These are phyloP conservation scores for Mirounga angustirostris DNA, from an alignment of 2,113 vertebrate species.

Conservation along the genomic window DNA sequence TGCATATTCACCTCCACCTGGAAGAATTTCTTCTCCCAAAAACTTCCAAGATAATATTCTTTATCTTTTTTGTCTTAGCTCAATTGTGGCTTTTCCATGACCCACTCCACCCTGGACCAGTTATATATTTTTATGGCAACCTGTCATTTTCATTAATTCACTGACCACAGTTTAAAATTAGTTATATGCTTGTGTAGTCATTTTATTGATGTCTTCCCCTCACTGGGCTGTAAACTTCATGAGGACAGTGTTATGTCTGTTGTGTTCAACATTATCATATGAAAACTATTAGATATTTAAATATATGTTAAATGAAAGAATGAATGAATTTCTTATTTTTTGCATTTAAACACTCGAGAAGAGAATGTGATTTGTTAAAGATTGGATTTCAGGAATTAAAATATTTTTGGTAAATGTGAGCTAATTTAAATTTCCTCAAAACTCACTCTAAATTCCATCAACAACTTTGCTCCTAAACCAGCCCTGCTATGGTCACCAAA, in stretches of 20 bases:
- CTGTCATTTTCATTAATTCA: not conserved
- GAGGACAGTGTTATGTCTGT: not conserved
- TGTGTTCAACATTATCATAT: not conserved
- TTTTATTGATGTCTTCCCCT: not conserved
- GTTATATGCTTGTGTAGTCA: not conserved
- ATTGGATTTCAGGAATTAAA: not conserved
- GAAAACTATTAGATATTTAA: not conserved
- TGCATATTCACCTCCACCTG: not conserved
- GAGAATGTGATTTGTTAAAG: not conserved
- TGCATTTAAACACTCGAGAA: not conserved
- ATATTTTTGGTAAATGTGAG: not conserved
- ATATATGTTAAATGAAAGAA: not conserved
- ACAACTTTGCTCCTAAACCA: not conserved
- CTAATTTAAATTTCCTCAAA: not conserved
- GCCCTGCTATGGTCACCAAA: not conserved
- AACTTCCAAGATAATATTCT: not conserved
- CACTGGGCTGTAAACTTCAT: not conserved
- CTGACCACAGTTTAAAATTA: slow-evolving; percentile 10
- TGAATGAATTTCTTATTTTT: not conserved
- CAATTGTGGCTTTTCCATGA: not conserved
- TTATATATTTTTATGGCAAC: not conserved
- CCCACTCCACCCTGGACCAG: not conserved
- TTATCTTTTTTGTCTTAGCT: not conserved
- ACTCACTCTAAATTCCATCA: not conserved
- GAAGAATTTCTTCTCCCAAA: not conserved